A percentile compares a stretch with the other conserved stretches of the same genome.
phyloP scores from a whole-genome alignment of 2,888 invertebrate genomes.

The Napeogenes inachia region DNA sequence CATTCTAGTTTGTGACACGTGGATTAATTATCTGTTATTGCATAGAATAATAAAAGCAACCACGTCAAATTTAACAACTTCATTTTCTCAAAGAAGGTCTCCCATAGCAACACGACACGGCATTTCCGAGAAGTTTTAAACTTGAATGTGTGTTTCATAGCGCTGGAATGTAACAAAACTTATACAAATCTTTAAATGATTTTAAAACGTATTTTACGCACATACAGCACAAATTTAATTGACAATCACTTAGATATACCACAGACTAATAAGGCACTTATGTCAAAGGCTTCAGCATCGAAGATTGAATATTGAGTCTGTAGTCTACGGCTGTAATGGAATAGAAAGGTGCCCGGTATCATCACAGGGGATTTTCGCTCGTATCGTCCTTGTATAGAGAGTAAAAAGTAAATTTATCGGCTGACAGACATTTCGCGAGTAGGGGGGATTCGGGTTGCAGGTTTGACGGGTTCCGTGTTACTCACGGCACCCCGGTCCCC shows the following conservation, averaged over 20 bases:
- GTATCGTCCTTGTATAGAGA: conserved; percentile 22
- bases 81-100: conserved; percentile 52
- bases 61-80: conserved; percentile 55
- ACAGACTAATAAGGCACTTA: conserved; percentile 58
- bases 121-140: conserved; percentile 58
- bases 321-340: conserved; percentile 46
- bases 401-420: conserved; percentile 33
- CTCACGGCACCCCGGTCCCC: conserved; percentile 45
- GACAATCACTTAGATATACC: conserved; percentile 1
- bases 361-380: conserved; percentile 29
- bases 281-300: conserved; percentile 51
- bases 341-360: conserved; percentile 47
- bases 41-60: conserved; percentile 29
- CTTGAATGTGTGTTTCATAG: conserved; percentile 55
- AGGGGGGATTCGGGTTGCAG: conserved; percentile 57
- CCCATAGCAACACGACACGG: conserved; percentile 47
- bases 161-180: conserved; percentile 36
- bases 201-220: not conserved
- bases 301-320: conserved; percentile 58
- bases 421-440: conserved; percentile 63
- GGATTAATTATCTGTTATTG: not conserved
- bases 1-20: not conserved
- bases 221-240: conserved; percentile 4
- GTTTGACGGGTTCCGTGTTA: conserved; percentile 75
- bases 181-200: conserved; percentile 5